Base-by-base conservation (phyloP, 2,888 invertebrate genomes). In the Watsonalla cultraria region DNA sequence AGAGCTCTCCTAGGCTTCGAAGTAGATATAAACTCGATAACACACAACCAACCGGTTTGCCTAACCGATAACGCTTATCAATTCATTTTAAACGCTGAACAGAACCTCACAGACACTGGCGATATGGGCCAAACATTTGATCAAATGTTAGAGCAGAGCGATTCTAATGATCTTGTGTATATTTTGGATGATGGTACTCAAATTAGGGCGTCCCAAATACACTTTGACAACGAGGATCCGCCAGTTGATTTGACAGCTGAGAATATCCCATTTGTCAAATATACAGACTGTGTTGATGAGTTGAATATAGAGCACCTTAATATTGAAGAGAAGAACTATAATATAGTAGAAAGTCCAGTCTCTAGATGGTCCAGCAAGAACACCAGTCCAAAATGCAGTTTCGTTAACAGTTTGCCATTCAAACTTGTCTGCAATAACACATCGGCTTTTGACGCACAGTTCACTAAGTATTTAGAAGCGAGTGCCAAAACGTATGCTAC, bases 161-260 rank as follows among this genome's bases (percentile, higher is more conserved):
- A 74, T 0, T 54, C 62, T 5, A 72, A 74, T 6, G 87, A 85
- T 47, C 62, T 82, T 56, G 78, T 86, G 0, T 90, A 90, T 50
- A 78, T 90, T 0, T 59, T 90, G 11, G 86, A 90, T 46, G 90
- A 90, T 54, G 90, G 90, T 0, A 90, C 90, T 5, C 87, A 90
- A 63, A 90, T 90, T 0, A 71, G 82, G 51, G 88, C 90, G 0
- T 90, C 90, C 0, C 90, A 90, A 65, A 90, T 90, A 68, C 89
- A 90, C 54, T 90, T 90, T 46, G 89, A 90, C 50, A 90, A 90
- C 45, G 90, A 90, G 45, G 90, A 90, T 45, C 79, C 84, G 0
- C 70, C 74, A 7, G 66, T 86, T 8, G 89, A 90, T 54, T 55
- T 90, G 5, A 82, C 84, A 9, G 73, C 80, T 0, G 89, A 88